phyloP scores from a whole-genome alignment of 1,140 invertebrate species.

The Bacillus rossius region DNA sequence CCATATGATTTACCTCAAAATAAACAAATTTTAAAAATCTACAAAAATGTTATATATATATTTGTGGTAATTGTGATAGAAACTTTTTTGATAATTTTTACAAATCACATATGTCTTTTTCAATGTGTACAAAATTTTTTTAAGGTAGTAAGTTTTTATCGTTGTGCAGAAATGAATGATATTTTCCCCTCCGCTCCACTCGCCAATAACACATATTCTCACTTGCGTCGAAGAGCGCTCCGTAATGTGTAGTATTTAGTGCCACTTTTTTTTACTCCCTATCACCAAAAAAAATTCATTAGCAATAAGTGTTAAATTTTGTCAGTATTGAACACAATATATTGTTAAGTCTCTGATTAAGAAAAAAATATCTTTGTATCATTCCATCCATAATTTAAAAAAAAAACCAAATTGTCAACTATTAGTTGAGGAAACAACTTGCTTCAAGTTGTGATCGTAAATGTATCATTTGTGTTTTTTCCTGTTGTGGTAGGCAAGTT shows the following conservation, averaged over 20 bases:
- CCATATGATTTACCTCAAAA: conserved; percentile 21
- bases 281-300: conserved; percentile 22
- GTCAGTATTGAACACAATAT: conserved; percentile 18
- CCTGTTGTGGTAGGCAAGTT: neutral
- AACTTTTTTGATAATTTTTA: conserved; percentile 51
- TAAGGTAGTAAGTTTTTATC: conserved; percentile 6
- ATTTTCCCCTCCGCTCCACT: conserved; percentile 10
- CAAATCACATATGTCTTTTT: conserved; percentile 50
- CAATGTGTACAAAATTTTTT: conserved; percentile 33
- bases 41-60: conserved; percentile 39
- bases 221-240: conserved; percentile 3
- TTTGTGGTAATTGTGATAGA: conserved; percentile 51
- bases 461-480: conserved; percentile 6
- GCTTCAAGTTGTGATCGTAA: neutral
- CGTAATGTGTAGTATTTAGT: conserved; percentile 9
- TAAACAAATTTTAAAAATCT: conserved; percentile 23
- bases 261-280: conserved; percentile 10
- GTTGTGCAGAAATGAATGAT: conserved; percentile 1
- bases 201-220: conserved; percentile 6
- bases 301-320: conserved; percentile 25
- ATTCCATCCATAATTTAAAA: conserved; percentile 21
- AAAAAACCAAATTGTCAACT: neutral
- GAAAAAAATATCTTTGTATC: conserved; percentile 21
- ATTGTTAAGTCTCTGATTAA: conserved; percentile 11
- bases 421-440: neutral